A percentile compares a stretch with the other conserved stretches of the same genome.
These are phyloP conservation scores for Cabera pusaria DNA, from an alignment of 2,888 invertebrate genomes.

Conservation along the genomic window DNA sequence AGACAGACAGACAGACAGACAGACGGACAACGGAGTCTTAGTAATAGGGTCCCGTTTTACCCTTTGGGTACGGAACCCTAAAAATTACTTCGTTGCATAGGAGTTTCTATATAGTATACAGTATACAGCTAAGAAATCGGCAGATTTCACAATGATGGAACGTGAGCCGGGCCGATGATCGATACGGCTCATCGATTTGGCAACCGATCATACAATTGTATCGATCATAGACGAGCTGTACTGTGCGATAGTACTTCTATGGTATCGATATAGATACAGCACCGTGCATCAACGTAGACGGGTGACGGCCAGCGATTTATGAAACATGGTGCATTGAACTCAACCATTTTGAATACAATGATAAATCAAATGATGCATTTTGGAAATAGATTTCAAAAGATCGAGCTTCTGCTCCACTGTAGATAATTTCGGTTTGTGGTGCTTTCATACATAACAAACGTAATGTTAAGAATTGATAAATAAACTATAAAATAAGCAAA, in stretches of 20 bases:
- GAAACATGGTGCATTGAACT: conserved; percentile 25
- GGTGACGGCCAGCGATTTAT: conserved; percentile 16
- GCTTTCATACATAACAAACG: no score
- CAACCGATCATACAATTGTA: conserved; percentile 52
- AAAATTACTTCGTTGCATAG: no score
- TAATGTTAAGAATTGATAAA: no score
- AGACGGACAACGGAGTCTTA: no score
- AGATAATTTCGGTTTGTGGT: no score
- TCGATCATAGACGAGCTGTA: conserved; percentile 33
- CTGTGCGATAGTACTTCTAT: conserved; percentile 39
- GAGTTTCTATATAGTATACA: no score
- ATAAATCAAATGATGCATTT: conserved; percentile 10
- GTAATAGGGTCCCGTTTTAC: no score
- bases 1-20: no score
- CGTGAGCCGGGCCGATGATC: conserved; percentile 31
- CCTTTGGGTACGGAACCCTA: no score
- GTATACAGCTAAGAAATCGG: conserved; percentile 1
- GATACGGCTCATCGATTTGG: conserved; percentile 47
- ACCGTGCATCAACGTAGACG: conserved; percentile 21
- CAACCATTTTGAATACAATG: conserved; percentile 12
- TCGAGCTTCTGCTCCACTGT: background rate
- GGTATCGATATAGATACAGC: conserved; percentile 16
- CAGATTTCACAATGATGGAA: conserved; percentile 31
- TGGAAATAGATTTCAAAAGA: conserved; percentile 3
- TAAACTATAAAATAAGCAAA: no score